Percentiles rank a stretch among this genome's conserved stretches.
These are phyloP conservation scores for Lucilia sericata DNA, from an alignment of 1,140 invertebrate genomes.

Conservation along the genomic window DNA sequence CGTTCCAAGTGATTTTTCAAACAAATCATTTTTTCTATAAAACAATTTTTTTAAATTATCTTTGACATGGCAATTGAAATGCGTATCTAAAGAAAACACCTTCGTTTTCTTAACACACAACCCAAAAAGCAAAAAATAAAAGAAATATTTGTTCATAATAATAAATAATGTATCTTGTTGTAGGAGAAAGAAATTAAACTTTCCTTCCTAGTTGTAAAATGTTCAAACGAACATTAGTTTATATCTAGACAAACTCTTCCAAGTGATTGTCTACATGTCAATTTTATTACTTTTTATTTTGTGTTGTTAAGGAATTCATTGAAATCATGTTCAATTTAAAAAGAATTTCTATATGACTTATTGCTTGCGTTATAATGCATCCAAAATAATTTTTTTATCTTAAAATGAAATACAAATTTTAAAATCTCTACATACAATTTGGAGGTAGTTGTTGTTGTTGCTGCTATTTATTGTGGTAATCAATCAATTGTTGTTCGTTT, in stretches of 20 bases:
- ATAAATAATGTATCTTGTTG: background rate
- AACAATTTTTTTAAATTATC: constrained; percentile 32
- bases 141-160: background rate
- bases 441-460: background rate
- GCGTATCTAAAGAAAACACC: constrained; percentile 39
- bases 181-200: constrained; percentile 32
- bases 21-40: background rate
- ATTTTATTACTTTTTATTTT: constrained; percentile 6
- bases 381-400: background rate
- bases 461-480: constrained; percentile 28
- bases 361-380: constrained; percentile 23
- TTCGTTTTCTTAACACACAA: constrained; percentile 10
- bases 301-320: constrained; percentile 26
- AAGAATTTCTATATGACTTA: constrained; percentile 30
- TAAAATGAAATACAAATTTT: background rate
- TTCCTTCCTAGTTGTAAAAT: constrained; percentile 30
- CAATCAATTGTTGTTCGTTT: constrained; percentile 40
- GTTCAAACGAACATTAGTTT: background rate
- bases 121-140: background rate
- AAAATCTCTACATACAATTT: constrained; percentile 9
- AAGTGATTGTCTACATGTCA: constrained; percentile 15
- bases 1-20: background rate
- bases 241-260: background rate
- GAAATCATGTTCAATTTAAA: constrained; percentile 42
- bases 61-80: constrained; percentile 40